Evolutionary conservation across 2,888 invertebrate genomes (phyloP).

Genomic region (Diaprepes abbreviatus): DNA sequence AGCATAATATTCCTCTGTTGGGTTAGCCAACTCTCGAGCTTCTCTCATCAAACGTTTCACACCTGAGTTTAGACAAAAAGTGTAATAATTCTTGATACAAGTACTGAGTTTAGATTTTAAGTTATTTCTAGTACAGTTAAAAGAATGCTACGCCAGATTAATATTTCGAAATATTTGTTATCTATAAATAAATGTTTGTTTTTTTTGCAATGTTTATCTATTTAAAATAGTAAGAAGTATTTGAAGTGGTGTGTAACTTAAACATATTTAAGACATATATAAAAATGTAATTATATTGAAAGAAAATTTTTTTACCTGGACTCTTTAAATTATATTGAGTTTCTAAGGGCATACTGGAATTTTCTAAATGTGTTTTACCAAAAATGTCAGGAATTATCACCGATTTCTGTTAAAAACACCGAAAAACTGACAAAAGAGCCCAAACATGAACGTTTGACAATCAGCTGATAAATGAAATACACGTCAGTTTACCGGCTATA

Average conservation of each 20-base stretch:
- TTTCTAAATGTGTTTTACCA: not conserved
- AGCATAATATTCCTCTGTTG: slow-evolving; percentile 92
- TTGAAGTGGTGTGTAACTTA: not conserved
- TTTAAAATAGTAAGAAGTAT: not conserved
- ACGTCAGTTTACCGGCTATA: slow-evolving; percentile 27
- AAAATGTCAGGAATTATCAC: not conserved
- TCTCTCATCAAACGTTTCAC: slow-evolving; percentile 95
- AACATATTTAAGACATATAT: not conserved
- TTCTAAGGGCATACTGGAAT: slow-evolving; percentile 67
- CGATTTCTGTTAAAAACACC: not conserved
- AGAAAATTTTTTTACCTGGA: slow-evolving; percentile 68
- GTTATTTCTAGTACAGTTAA: not conserved
- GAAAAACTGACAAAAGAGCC: not conserved
- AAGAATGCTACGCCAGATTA: too few relatives aligned
- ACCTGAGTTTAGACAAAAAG: slow-evolving; percentile 70
- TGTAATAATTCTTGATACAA: slow-evolving; percentile 7
- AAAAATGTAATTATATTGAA: not conserved
- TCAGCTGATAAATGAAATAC: slow-evolving; percentile 42
- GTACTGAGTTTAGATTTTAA: not conserved
- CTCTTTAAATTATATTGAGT: slow-evolving; percentile 74
- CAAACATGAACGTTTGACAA: slow-evolving; percentile 26
- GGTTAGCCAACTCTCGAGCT: slow-evolving; percentile 86
- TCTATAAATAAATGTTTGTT: not conserved
- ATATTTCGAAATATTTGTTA: too few relatives aligned
- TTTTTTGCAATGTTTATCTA: not conserved